Percentiles rank a stretch among this genome's conserved stretches.
phyloP scores from a whole-genome alignment of 2,797 vertebrate species.

The Alfaro cultratus region DNA sequence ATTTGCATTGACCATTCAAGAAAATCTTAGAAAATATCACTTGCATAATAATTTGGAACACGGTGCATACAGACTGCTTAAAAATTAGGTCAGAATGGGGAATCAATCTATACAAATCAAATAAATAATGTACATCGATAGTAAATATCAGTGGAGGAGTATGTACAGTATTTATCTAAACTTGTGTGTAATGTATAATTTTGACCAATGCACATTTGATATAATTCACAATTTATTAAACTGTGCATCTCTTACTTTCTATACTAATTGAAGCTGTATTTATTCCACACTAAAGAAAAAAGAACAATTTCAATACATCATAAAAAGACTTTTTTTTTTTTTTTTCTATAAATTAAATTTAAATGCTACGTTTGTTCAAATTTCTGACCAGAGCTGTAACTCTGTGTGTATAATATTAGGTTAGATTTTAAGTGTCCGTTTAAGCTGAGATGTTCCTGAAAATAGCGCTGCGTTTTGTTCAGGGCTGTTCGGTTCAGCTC shows the following conservation, averaged over 20 bases:
- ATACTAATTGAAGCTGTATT: background rate
- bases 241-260: background rate
- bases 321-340: background rate
- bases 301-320: background rate
- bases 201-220: background rate
- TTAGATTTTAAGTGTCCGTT: conserved; percentile 28
- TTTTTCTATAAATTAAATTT: background rate
- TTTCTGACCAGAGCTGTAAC: conserved; percentile 8
- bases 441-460: conserved; percentile 20
- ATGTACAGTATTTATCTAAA: background rate
- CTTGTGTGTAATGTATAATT: background rate
- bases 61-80: background rate
- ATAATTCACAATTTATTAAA: background rate
- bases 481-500: background rate
- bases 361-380: background rate
- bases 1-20: too few relatives aligned
- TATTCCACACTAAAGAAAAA: background rate
- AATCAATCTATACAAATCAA: background rate
- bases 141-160: background rate
- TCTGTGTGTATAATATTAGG: conserved; percentile 27
- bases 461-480: conserved; percentile 6
- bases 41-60: too few relatives aligned
- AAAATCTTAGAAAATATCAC: too few relatives aligned
- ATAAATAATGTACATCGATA: background rate
- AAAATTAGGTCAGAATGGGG: background rate